A percentile compares a stretch with the other conserved stretches of the same genome.
phyloP scores from a whole-genome alignment of 2,888 invertebrate species.

The Mongoloraphidia duomilia region DNA sequence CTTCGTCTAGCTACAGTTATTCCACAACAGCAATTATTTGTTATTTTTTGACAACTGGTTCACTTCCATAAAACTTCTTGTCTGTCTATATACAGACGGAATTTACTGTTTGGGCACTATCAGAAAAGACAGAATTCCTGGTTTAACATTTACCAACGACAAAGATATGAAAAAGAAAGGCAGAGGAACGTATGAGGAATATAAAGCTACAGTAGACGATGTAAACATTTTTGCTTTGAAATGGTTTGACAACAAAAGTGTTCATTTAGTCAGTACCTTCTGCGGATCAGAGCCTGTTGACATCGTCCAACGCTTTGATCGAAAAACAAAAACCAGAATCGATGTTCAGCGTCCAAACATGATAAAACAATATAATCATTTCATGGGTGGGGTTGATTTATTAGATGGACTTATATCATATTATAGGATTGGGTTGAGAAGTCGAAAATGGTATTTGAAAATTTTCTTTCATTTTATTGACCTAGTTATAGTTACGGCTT shows the following conservation, averaged over 20 bases:
- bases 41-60: too few species aligned
- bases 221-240: conserved; percentile 11
- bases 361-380: conserved; percentile 7
- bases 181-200: conserved; percentile 9
- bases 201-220: conserved; percentile 6
- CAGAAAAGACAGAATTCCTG: conserved; percentile 1
- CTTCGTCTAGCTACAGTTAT: too few species aligned
- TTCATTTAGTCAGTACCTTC: conserved; percentile 11
- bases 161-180: conserved; percentile 13
- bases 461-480: conserved; percentile 7
- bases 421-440: conserved; percentile 6
- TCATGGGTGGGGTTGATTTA: conserved; percentile 8
- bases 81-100: too few species aligned
- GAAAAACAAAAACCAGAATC: conserved; percentile 8
- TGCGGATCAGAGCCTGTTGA: conserved; percentile 11
- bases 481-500: conserved; percentile 5
- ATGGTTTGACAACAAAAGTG: conserved; percentile 11
- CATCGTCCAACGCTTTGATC: conserved; percentile 9
- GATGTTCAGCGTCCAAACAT: conserved; percentile 9
- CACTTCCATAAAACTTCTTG: too few species aligned
- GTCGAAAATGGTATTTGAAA: conserved; percentile 5
- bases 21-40: too few species aligned
- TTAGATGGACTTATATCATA: conserved; percentile 7
- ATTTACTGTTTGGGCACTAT: conserved; percentile 2
- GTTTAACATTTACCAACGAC: conserved; percentile 7